Evolutionary conservation across 2,113 vertebrate genomes (phyloP).

Genomic region (Stigmatopora argus): DNA sequence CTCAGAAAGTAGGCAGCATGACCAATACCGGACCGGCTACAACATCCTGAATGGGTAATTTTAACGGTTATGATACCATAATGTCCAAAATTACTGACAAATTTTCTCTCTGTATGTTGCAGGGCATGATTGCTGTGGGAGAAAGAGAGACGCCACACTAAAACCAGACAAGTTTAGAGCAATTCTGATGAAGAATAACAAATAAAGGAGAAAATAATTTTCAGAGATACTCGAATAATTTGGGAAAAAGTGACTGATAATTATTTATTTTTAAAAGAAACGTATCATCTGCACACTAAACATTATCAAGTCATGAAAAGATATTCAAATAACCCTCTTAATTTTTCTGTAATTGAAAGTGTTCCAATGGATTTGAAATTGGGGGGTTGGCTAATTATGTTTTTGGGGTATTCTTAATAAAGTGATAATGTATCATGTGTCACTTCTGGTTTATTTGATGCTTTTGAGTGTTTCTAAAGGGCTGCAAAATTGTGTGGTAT

Average conservation of each 20-base stretch:
- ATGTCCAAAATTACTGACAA: not conserved
- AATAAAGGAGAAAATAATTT: slow-evolving; percentile 30
- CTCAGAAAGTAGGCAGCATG: slow-evolving; percentile 88
- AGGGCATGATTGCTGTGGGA: slow-evolving; percentile 33
- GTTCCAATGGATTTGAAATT: slow-evolving; percentile 61
- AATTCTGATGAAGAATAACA: slow-evolving; percentile 35
- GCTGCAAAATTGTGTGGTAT: not conserved
- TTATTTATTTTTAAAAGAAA: slow-evolving; percentile 45
- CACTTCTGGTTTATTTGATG: slow-evolving; percentile 15
- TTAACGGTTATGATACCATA: slow-evolving; percentile 20
- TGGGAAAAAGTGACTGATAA: slow-evolving; percentile 50
- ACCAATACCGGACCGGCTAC: slow-evolving; percentile 78
- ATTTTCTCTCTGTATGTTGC: slow-evolving; percentile 32
- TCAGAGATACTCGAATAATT: slow-evolving; percentile 53
- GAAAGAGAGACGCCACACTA: slow-evolving; percentile 22
- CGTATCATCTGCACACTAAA: slow-evolving; percentile 53
- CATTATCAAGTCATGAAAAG: slow-evolving; percentile 33
- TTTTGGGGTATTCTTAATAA: slow-evolving; percentile 72
- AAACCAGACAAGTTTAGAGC: slow-evolving; percentile 32
- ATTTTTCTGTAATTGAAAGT: slow-evolving; percentile 57
- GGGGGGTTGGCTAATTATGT: slow-evolving; percentile 32
- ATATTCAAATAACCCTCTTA: slow-evolving; percentile 47
- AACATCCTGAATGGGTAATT: slow-evolving; percentile 78
- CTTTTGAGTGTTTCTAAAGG: not conserved
- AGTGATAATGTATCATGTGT: slow-evolving; percentile 50